These are phyloP conservation scores for Ips typographus DNA, from an alignment of 1,140 invertebrate species.

Conservation along the genomic window DNA sequence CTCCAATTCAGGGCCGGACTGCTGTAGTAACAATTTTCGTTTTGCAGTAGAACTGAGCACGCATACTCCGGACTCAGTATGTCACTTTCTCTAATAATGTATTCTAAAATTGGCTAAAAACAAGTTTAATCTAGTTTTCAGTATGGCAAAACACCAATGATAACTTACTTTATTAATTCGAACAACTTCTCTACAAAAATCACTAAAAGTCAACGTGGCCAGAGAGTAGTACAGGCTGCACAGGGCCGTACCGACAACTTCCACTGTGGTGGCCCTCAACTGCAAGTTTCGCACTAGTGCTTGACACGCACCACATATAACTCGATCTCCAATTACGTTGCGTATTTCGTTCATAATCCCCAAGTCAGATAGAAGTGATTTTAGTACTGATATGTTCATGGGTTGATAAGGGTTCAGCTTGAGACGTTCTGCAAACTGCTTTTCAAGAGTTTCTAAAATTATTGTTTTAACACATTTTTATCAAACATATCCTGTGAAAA, in stretches of 20 bases:
- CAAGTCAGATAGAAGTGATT: neutral
- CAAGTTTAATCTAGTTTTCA: neutral
- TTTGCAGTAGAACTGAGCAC: constrained; percentile 39
- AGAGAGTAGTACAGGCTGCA: constrained; percentile 33
- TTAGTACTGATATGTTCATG: constrained; percentile 14
- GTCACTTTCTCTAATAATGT: constrained; percentile 36
- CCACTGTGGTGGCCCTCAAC: constrained; percentile 10
- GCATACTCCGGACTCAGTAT: constrained; percentile 38
- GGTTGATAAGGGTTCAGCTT: constrained; percentile 1
- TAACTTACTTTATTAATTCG: constrained; percentile 34
- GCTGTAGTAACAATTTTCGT: constrained; percentile 37
- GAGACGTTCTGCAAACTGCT: constrained; percentile 22
- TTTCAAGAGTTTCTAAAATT: constrained; percentile 18
- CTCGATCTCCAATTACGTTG: constrained; percentile 11
- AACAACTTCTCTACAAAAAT: constrained; percentile 29
- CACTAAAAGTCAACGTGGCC: constrained; percentile 26
- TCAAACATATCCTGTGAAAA: no score
- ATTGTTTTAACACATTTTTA: neutral
- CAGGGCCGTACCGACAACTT: constrained; percentile 20
- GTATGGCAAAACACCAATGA: neutral
- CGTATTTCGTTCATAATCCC: constrained; percentile 10
- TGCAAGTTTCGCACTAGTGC: constrained; percentile 27
- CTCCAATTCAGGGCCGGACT: constrained; percentile 34
- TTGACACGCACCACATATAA: constrained; percentile 30
- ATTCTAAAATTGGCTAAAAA: constrained; percentile 37